Conservation (phyloP, 2,888 invertebrate genomes). For the Lepeophtheirus nordmannii region DNA sequence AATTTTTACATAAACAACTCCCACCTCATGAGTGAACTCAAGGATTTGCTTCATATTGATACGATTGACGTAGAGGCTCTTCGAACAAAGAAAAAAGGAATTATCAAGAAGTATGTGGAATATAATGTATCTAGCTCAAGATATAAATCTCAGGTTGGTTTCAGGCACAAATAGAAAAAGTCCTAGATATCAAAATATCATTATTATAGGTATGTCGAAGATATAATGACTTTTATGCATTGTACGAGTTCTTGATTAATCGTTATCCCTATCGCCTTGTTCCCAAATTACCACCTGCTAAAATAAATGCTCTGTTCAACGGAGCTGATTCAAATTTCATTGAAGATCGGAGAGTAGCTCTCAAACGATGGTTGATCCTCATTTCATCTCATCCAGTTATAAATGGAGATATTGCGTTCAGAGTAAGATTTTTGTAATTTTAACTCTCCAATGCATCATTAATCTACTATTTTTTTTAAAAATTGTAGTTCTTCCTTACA, state of each 20-base stretch:
- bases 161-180: background rate
- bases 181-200: no score
- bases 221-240: slow-evolving; percentile 6
- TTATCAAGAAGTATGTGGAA: slow-evolving; percentile 6
- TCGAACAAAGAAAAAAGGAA: slow-evolving; percentile 6
- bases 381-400: background rate
- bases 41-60: background rate
- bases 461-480: no score
- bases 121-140: background rate
- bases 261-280: slow-evolving; percentile 12
- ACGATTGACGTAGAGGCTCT: background rate
- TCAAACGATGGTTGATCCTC: slow-evolving; percentile 9
- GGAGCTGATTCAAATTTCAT: slow-evolving; percentile 1
- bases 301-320: background rate
- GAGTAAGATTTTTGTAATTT: background rate
- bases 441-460: background rate
- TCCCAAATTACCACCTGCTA: slow-evolving; percentile 8
- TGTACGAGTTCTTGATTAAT: background rate
- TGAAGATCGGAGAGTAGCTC: background rate
- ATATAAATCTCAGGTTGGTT: slow-evolving; percentile 11
- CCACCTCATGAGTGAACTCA: background rate
- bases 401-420: background rate
- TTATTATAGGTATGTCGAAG: background rate
- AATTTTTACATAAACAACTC: no score
- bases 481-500: background rate